Conservation (phyloP, 2,888 invertebrate genomes). For the Podotricha telesiphe region DNA sequence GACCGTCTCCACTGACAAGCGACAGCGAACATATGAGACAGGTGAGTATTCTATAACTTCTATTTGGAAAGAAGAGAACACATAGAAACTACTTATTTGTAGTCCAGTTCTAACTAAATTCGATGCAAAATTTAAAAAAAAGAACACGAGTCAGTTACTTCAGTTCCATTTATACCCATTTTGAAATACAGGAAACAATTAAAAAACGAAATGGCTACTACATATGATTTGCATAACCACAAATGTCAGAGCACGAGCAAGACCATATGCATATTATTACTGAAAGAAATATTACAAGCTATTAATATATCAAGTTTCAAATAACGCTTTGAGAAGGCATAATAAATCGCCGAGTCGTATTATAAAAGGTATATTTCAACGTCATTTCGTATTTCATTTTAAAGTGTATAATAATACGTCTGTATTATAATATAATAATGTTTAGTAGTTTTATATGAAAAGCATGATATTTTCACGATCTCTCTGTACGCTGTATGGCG, state of each 20-base stretch:
- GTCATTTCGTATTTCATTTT: conserved; percentile 5
- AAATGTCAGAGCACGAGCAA: background rate
- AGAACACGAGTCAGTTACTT: no score
- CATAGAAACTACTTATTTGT: no score
- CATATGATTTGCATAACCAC: background rate
- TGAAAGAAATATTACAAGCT: conserved; percentile 5
- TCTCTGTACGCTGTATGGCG: no score
- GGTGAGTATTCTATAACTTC: no score
- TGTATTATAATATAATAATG: background rate
- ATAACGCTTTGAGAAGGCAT: background rate
- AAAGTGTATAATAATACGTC: conserved; percentile 12
- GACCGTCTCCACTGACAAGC: no score
- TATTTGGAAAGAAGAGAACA: no score
- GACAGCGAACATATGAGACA: no score
- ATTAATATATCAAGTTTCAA: conserved; percentile 22
- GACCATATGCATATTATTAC: background rate
- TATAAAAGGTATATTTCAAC: conserved; percentile 2
- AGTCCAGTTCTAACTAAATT: no score
- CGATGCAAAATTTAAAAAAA: no score
- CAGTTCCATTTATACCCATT: no score
- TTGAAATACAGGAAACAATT: no score
- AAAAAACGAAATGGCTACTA: no score
- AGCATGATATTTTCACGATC: conserved; percentile 18
- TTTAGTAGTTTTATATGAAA: conserved; percentile 21
- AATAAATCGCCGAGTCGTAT: conserved; percentile 5